phyloP scores from a whole-genome alignment of 2,113 vertebrate genomes.

The Rhagologus leucostigma region DNA sequence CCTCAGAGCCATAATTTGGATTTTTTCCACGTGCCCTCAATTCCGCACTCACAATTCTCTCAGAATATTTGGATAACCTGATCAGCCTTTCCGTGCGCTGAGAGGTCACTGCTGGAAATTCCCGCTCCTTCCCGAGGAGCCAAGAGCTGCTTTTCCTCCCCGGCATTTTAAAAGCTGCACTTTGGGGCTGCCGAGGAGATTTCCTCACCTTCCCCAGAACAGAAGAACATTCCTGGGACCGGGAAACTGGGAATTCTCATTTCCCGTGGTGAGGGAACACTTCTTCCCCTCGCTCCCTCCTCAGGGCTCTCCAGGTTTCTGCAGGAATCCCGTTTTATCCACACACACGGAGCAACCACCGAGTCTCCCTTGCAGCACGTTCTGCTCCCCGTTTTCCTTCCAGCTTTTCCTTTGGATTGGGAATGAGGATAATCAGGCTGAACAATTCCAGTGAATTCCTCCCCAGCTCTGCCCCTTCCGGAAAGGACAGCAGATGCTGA shows the following conservation, averaged over 20 bases:
- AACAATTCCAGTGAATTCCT: neutral
- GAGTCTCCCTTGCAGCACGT: accelerated
- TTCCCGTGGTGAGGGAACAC: neutral
- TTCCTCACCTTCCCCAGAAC: neutral
- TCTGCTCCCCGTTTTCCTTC: neutral
- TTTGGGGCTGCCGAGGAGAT: neutral
- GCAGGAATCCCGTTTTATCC: neutral
- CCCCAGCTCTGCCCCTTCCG: neutral
- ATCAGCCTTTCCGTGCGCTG: neutral
- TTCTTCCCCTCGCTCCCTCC: neutral
- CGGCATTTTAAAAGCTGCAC: neutral
- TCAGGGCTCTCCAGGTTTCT: neutral
- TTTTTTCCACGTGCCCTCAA: neutral
- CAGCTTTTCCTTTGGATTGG: neutral
- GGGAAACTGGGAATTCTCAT: neutral
- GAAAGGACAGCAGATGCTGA: neutral
- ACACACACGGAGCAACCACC: accelerated
- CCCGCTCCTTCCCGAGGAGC: neutral
- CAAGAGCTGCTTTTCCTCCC: neutral
- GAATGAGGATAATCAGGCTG: neutral
- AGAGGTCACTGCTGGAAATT: neutral
- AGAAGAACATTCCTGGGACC: neutral
- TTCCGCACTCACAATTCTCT: neutral
- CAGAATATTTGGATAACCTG: accelerated
- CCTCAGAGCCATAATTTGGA: neutral